Evolutionary conservation across 1,140 invertebrate species (phyloP).

Genomic region (Neodiprion lecontei): DNA sequence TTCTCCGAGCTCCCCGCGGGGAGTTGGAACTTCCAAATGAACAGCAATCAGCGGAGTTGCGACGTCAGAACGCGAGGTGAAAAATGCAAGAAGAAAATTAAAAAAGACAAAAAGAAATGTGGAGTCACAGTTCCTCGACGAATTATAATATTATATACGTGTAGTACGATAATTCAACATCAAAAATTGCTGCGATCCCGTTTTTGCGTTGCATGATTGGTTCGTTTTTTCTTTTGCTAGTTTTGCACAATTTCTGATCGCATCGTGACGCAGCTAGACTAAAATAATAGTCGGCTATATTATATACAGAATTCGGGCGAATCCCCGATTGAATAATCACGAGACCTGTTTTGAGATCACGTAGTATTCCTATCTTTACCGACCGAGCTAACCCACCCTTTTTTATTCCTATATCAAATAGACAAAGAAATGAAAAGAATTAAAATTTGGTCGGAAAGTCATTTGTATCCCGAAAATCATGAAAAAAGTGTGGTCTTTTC

Average conservation of each 20-base stretch:
- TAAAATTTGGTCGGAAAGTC: too few species aligned
- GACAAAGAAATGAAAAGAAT: too few species aligned
- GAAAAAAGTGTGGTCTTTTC: too few species aligned
- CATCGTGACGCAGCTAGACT: neutral
- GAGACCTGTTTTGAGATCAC: too few species aligned
- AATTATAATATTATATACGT: neutral
- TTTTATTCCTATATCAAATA: too few species aligned
- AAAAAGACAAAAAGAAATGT: slow-evolving; percentile 6
- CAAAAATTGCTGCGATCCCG: neutral
- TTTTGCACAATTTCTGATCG: too few species aligned
- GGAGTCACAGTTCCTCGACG: slow-evolving; percentile 8
- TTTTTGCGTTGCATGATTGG: neutral
- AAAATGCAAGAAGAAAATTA: neutral
- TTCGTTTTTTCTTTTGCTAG: neutral
- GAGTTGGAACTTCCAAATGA: slow-evolving; percentile 8
- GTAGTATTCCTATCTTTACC: too few species aligned
- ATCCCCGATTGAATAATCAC: too few species aligned
- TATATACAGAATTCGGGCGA: too few species aligned
- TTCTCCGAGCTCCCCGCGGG: slow-evolving; percentile 7
- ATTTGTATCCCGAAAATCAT: too few species aligned
- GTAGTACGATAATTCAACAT: too few species aligned
- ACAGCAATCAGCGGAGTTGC: slow-evolving; percentile 8
- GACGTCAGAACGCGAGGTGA: slow-evolving; percentile 13
- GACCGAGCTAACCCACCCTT: too few species aligned
- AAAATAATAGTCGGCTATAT: neutral